phyloP scores from a whole-genome alignment of 2,797 vertebrate species.

The Psittacula echo region DNA sequence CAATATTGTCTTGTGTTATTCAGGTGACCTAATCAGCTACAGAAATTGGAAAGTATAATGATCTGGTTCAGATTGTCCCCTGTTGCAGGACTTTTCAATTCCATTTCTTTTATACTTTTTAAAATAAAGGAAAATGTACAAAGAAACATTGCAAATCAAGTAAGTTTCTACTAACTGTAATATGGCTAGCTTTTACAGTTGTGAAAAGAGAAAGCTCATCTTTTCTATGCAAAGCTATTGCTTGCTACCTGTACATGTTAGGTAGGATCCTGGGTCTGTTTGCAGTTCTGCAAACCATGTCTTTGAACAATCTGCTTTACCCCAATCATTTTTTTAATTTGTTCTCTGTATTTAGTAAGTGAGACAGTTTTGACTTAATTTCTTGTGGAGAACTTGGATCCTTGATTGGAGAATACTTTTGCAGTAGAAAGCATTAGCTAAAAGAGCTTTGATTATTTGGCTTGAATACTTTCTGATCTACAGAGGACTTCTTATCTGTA shows the following conservation, averaged over 20 bases:
- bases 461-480: not conserved
- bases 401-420: not conserved
- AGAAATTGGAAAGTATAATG: not conserved
- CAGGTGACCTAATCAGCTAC: not conserved
- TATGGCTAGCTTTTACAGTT: not conserved
- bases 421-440: not conserved
- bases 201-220: not conserved
- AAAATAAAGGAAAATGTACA: not conserved
- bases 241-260: not conserved
- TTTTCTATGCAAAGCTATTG: not conserved
- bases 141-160: not conserved
- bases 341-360: not conserved
- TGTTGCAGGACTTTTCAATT: not conserved
- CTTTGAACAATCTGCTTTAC: not conserved
- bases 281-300: not conserved
- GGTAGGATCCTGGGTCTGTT: not conserved
- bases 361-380: not conserved
- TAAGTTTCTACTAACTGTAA: not conserved
- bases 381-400: not conserved
- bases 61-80: not conserved
- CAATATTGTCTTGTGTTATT: not conserved
- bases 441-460: slow-evolving; percentile 1
- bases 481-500: not conserved
- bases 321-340: not conserved
- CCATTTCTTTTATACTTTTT: not conserved